Base-by-base conservation (phyloP, 2,797 vertebrate species). In the Forpus xanthops region DNA sequence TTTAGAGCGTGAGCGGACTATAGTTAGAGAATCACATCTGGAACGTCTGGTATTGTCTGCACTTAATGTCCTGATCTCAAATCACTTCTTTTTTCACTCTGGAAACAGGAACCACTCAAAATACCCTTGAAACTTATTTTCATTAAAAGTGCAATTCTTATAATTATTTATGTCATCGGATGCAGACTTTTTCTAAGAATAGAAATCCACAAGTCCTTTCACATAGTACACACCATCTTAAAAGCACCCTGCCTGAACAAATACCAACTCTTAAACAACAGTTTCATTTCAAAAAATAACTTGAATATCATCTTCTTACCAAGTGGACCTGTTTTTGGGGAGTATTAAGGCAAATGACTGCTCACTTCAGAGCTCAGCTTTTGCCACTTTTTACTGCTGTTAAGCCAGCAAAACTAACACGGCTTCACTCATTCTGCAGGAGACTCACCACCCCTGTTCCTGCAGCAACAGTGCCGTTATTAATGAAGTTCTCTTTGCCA, bases 91-190 rank as follows among this genome's bases (percentile, higher is more conserved):
- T 85, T 89, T 78, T 81, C 3, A 93, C n/a, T 78, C 50, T 84
- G 58, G 58, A 86, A 96, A 83, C 66, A 90, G 85, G 68, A 93
- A 93, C 76, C 89, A 84, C 61, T 94, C 65, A 67, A 85, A 90
- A 82, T 52, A 85, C 53, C 76, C 39, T 80, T 60, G 33, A 73
- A 93, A 78, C 9, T 81, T 52, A 61, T 80, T 92, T 88, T 76
- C 79, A 76, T 50, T 91, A 41, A 11, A 91, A 81, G n/a, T 45
- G 24, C 15, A 62, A 49, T 67, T 89, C 41, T 65, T 49, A 13
- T 16, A 77, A 89, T 37, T 61, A 65, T 25, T 87, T 27, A 19
- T 31, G 28, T 10, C 55, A 70, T 12, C 9, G 17, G 35, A 84
- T 28, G 8, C 45, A 53, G 47, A 70, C 39, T 85, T 90, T 75